Conservation (phyloP, 2,113 vertebrate genomes). For the Hippocampus comes region DNA sequence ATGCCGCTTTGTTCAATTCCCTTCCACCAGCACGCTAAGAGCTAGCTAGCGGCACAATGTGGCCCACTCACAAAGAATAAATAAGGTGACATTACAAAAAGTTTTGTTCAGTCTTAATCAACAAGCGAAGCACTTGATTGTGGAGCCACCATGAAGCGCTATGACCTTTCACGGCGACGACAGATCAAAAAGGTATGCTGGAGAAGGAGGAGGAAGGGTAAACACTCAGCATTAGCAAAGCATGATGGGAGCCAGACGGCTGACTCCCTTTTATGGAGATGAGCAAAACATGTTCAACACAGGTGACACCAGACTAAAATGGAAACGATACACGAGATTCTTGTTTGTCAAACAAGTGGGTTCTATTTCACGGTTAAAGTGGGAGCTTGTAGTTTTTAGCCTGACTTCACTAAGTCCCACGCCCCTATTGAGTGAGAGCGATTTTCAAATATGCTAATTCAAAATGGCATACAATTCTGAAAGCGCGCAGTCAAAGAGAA, state of each 20-base stretch:
- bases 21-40: constrained; percentile 11
- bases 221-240: constrained; percentile 1
- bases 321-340: background rate
- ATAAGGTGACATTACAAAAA: constrained; percentile 2
- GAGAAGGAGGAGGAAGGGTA: constrained; percentile 3
- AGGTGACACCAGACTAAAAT: background rate
- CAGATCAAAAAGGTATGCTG: constrained; percentile 53
- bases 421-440: too few relatives aligned
- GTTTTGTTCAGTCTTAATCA: constrained; percentile 1
- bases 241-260: constrained; percentile 15
- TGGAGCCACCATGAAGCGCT: constrained; percentile 57
- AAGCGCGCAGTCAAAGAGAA: too few relatives aligned
- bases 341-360: background rate
- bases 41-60: background rate
- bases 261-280: background rate
- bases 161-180: constrained; percentile 55
- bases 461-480: too few relatives aligned
- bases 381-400: background rate
- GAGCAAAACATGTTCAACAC: background rate
- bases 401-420: too few relatives aligned
- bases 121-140: constrained; percentile 41
- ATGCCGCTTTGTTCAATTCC: constrained; percentile 66
- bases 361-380: background rate
- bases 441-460: too few relatives aligned
- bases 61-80: constrained; percentile 4